Base-by-base conservation (phyloP, 2,797 vertebrate species). In the Capromys pilorides region DNA sequence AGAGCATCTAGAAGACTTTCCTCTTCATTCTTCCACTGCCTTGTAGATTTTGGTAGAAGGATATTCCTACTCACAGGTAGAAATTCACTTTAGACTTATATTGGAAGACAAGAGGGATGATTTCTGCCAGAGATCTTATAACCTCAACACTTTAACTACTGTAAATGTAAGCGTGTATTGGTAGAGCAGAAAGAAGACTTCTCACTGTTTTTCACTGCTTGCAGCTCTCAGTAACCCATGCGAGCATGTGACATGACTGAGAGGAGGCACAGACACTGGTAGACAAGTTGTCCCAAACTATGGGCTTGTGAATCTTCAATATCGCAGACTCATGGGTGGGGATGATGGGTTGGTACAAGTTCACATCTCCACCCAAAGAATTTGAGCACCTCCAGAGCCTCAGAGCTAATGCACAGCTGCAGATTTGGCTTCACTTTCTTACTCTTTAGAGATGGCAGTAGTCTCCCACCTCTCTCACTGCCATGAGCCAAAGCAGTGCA, bases 81-180 rank as follows among this genome's bases (percentile, higher is more conserved):
- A 96, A 97, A 97, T 96, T 97, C 96, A 93, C 97, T 96, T 88
- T 95, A 62, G 86, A 79, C 94, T 97, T 95, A 87, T 26, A 88
- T 66, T 97, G 94, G 90, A 96, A 96, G 97, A 97, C 88, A 82
- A 95, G 97, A 94, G 31, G 81, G 39, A 89, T 85, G 97, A 96
- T 97, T 97, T 98, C 97, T 97, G 97, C 97, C 95, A 89, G 96
- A 97, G 95, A 97, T 97, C 96, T 96, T 97, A 92, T 95, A 96
- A 95, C 97, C 96, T 98, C 97, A 96, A 97, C 97, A 97, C 96
- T 97, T 96, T 98, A 97, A 97, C 97, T 97, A 64, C 73, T n/a
- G 78, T 91, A 0, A 66, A 97, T 57, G 90, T 94, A 95, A 95
- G 95, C 22, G 94, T 88, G 81, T 97, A 89, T 97, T 97, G 97